phyloP scores from a whole-genome alignment of 2,797 vertebrate genomes.

The Protosalanx chinensis region DNA sequence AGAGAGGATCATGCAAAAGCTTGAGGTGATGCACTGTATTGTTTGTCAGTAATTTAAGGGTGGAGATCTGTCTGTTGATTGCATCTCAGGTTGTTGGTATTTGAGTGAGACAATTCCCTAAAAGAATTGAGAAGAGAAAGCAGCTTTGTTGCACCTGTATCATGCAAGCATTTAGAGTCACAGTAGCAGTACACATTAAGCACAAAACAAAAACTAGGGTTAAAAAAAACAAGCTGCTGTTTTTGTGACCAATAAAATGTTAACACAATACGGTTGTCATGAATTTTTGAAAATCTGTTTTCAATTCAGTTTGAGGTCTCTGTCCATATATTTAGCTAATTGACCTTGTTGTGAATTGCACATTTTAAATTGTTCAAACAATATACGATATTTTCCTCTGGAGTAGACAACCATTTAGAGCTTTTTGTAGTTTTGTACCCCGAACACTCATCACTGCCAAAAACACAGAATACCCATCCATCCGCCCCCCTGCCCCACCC shows the following conservation, averaged over 20 bases:
- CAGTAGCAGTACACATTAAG: not conserved
- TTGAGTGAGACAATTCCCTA: constrained; percentile 33
- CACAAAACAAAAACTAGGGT: not conserved
- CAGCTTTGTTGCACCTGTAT: constrained; percentile 28
- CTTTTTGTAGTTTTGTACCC: not conserved
- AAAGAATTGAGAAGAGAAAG: constrained; percentile 24
- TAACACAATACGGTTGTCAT: not conserved
- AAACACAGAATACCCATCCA: not conserved
- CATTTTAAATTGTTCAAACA: not conserved
- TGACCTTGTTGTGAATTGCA: not conserved
- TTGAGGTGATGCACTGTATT: constrained; percentile 63
- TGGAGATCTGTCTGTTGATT: constrained; percentile 45
- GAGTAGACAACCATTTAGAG: not conserved
- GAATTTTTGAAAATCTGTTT: no score
- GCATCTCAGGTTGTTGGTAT: constrained; percentile 42
- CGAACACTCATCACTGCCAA: not conserved
- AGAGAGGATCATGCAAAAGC: constrained; percentile 68
- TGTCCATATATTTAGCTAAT: no score
- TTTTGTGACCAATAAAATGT: constrained; percentile 2
- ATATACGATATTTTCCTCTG: not conserved
- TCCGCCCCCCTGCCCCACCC: constrained; percentile 19
- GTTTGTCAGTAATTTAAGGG: constrained; percentile 63
- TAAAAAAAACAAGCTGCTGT: not conserved
- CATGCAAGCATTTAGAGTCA: constrained; percentile 1
- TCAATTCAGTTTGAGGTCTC: no score